phyloP scores from a whole-genome alignment of 2,888 invertebrate species.

The Nomada ruficornis region DNA sequence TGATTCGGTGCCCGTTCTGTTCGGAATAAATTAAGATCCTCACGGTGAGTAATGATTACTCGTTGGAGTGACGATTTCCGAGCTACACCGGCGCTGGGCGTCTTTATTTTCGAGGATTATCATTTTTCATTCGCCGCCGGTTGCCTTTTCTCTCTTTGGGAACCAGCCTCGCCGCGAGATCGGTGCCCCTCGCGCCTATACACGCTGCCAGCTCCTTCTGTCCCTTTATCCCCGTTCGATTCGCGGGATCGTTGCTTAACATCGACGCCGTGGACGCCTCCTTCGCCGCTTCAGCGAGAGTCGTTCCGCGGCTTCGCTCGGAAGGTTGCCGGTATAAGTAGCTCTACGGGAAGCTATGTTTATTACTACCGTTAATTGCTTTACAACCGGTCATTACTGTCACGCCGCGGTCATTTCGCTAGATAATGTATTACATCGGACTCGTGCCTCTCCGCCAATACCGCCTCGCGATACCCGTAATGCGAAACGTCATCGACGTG shows the following conservation, averaged over 20 bases:
- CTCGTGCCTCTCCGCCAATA: slow-evolving; percentile 26
- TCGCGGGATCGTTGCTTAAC: slow-evolving; percentile 20
- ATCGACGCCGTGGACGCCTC: slow-evolving; percentile 4
- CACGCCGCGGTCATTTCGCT: slow-evolving; percentile 74
- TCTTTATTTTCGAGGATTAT: slow-evolving; percentile 60
- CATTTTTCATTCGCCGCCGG: slow-evolving; percentile 48
- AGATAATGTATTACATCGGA: slow-evolving; percentile 75
- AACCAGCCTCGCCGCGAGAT: slow-evolving; percentile 12
- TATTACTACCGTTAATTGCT: slow-evolving; percentile 79
- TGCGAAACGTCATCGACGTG: slow-evolving; percentile 52
- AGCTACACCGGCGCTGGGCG: slow-evolving; percentile 38
- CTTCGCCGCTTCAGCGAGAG: slow-evolving; percentile 1
- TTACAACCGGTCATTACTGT: slow-evolving; percentile 76
- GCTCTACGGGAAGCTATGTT: slow-evolving; percentile 62
- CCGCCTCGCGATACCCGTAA: slow-evolving; percentile 34
- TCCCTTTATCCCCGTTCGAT: slow-evolving; percentile 24
- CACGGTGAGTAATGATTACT: slow-evolving; percentile 54
- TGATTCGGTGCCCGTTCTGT: slow-evolving; percentile 49
- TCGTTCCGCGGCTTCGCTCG: slow-evolving; percentile 13
- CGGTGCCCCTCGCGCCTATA: slow-evolving; percentile 1
- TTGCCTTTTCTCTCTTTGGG: slow-evolving; percentile 11
- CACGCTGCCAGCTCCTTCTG: not conserved
- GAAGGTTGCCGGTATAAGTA: slow-evolving; percentile 39
- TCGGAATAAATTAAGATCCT: slow-evolving; percentile 66
- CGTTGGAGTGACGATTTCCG: slow-evolving; percentile 62